Conservation (phyloP, 2,797 vertebrate genomes). For the Sebastiscus tertius region DNA sequence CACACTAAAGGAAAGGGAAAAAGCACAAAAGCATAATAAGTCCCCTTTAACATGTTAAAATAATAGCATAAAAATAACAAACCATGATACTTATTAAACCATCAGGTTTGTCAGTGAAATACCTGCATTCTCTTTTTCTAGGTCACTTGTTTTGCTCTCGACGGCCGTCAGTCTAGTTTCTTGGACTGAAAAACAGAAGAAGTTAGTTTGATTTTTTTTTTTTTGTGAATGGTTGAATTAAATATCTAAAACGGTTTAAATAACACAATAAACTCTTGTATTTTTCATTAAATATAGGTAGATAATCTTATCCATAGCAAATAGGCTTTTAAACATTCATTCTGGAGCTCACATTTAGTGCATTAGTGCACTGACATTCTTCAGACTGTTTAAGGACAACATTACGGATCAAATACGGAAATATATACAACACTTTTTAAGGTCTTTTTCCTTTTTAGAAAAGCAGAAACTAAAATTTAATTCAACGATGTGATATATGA, state of each 20-base stretch:
- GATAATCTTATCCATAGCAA: background rate
- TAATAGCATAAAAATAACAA: background rate
- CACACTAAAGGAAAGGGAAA: no score
- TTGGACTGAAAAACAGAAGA: background rate
- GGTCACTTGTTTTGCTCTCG: background rate
- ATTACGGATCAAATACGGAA: no score
- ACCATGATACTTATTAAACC: background rate
- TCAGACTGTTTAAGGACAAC: no score
- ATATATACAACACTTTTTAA: background rate
- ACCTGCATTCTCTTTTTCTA: background rate
- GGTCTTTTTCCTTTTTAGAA: background rate
- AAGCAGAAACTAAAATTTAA: background rate
- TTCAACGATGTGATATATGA: background rate
- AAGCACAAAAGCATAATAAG: no score
- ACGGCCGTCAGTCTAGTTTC: background rate
- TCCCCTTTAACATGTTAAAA: background rate
- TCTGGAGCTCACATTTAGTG: no score
- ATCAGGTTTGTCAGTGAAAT: background rate
- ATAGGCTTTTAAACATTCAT: no score
- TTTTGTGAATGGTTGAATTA: background rate
- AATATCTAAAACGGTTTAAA: background rate
- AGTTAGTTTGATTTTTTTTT: background rate
- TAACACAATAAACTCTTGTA: background rate
- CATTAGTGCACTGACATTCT: no score
- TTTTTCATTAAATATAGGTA: background rate